A percentile compares a stretch with the other conserved stretches of the same genome.
Evolutionary conservation across 1,140 invertebrate species (phyloP).

Genomic region (Macrotrachela quadricornifera): DNA sequence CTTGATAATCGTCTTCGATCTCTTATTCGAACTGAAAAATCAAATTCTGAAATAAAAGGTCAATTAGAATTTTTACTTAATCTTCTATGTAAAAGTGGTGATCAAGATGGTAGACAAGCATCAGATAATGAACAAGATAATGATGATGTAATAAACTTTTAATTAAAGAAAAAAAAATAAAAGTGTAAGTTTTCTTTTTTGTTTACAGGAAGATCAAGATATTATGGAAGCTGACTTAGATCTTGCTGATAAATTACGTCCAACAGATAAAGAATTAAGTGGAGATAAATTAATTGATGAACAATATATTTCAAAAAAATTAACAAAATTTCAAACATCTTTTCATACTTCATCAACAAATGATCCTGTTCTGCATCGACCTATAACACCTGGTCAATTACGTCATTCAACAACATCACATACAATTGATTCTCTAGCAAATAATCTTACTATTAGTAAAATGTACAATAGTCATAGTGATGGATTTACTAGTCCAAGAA

Average conservation of each 20-base stretch:
- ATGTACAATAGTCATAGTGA: too few species aligned
- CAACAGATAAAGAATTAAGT: slow-evolving; percentile 21
- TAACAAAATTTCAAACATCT: too few species aligned
- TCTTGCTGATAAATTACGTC: slow-evolving; percentile 28
- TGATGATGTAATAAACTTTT: slow-evolving; percentile 16
- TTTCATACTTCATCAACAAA: too few species aligned
- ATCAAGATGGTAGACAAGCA: slow-evolving; percentile 10
- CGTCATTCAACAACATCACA: too few species aligned
- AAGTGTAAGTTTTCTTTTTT: background rate
- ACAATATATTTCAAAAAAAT: slow-evolving; percentile 15
- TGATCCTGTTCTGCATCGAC: too few species aligned
- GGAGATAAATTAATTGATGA: slow-evolving; percentile 30
- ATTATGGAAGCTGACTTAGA: slow-evolving; percentile 36
- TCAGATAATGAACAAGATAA: slow-evolving; percentile 30
- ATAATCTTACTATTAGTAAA: too few species aligned
- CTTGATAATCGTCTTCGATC: background rate
- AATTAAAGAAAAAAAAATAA: slow-evolving; percentile 1
- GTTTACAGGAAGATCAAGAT: slow-evolving; percentile 29
- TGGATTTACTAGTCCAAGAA: too few species aligned
- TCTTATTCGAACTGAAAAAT: background rate
- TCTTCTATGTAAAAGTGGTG: slow-evolving; percentile 6
- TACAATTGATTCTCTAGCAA: too few species aligned
- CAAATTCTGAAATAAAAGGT: slow-evolving; percentile 11
- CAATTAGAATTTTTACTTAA: background rate
- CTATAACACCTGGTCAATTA: too few species aligned